Percentiles rank a stretch among this genome's conserved stretches.
These are phyloP conservation scores for Ophiodon elongatus DNA, from an alignment of 2,113 vertebrate genomes.

Conservation along the genomic window DNA sequence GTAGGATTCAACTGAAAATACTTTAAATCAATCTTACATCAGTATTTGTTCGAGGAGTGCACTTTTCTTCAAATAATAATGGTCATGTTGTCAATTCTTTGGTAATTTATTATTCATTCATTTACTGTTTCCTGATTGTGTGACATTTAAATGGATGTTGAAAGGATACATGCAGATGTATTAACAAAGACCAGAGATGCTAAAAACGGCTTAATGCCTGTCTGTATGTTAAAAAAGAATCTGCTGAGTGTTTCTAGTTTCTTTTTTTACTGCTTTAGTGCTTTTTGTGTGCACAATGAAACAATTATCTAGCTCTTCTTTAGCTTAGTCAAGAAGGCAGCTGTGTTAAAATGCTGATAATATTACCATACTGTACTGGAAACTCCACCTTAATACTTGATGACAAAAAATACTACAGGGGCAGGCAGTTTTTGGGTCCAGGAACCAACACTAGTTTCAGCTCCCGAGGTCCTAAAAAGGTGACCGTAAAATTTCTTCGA, in stretches of 20 bases:
- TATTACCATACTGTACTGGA: background rate
- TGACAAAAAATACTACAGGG: background rate
- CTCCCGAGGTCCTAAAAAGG: background rate
- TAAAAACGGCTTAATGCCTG: background rate
- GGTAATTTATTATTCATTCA: background rate
- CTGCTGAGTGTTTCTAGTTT: background rate
- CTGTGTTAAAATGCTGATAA: background rate
- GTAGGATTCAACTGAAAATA: background rate
- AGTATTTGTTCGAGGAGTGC: no score
- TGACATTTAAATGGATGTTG: constrained; percentile 8
- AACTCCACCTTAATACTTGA: background rate
- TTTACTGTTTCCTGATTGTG: background rate
- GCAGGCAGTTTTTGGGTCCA: background rate
- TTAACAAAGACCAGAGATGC: background rate
- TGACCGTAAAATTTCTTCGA: background rate
- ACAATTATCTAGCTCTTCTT: background rate
- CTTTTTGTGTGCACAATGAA: background rate
- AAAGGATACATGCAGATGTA: background rate
- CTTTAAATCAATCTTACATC: background rate
- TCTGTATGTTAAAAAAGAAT: background rate
- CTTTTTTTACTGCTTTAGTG: background rate
- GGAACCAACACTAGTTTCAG: background rate
- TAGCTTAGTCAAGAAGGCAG: background rate
- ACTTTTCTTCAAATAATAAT: background rate
- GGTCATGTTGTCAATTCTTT: background rate